Evolutionary conservation across 2,797 vertebrate genomes (phyloP), one percentile per base, ranked within the genome.

Genomic region (Geotrypetes seraphini): DNA sequence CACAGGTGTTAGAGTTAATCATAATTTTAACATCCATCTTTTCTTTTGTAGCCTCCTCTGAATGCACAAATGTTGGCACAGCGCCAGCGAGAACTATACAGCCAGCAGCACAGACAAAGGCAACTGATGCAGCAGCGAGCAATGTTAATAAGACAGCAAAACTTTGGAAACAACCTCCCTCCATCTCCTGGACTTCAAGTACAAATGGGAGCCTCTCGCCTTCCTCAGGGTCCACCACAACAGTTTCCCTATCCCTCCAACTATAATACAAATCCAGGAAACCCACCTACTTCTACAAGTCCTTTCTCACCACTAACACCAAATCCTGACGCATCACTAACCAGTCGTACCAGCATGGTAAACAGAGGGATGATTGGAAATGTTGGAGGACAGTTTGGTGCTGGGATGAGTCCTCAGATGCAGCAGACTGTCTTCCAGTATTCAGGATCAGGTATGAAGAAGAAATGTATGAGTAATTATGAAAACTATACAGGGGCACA

Each of bases 51-150:
- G 90, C 87, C 91, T 12, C 92, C 91, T 1, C 71, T 97, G 34
- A 97, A 97, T 0, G 92, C 93, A 19, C 91, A 96, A 58, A 97
- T 96, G 93, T 44, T 97, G 64, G 93, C 93, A 2, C 93, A 97
- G 63, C 86, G 93, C 16, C 92, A 97, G 39, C 74, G 92, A 5
- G 93, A 97, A 29, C 73, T 96, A 34, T 94, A 90, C 63, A 97
- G 89, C 76, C 88, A 92, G 25, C 89, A 97, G 64, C 92, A 96
- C 63, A 88, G 90, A 16, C 92, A 96, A 69, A 71, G 87, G 44
- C 91, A 96, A 67, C 83, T 95, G 22, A 84, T 96, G 57, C 93
- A 96, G 78, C 93, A 97, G 33, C 83, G 90, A 53, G 88, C 91
- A 62, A 67, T 95, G 66, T 78, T 92, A 39, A 90, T 94, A 89